phyloP scores from a whole-genome alignment of 2,797 vertebrate genomes.

The Mycteria americana region DNA sequence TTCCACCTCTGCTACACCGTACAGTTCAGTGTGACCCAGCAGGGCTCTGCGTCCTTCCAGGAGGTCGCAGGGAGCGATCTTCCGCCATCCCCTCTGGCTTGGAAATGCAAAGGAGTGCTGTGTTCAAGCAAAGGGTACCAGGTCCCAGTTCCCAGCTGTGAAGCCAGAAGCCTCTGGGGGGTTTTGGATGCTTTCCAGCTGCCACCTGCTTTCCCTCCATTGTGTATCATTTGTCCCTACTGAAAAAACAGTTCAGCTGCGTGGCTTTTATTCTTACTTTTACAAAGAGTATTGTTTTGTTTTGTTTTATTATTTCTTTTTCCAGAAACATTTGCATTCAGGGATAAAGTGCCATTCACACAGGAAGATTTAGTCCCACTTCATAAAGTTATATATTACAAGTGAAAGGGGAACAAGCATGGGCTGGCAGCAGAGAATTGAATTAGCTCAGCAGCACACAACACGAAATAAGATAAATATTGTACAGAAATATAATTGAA shows the following conservation, averaged over 20 bases:
- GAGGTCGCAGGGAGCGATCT: fast-evolving
- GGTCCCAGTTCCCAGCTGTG: not conserved
- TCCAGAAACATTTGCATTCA: not conserved
- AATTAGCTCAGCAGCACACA: slow-evolving; percentile 64
- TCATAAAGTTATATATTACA: slow-evolving; percentile 54
- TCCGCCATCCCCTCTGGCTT: not conserved
- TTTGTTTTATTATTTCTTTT: slow-evolving; percentile 22
- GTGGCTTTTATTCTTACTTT: not conserved
- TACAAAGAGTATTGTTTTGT: not conserved
- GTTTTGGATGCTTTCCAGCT: not conserved
- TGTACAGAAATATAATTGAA: slow-evolving; percentile 71
- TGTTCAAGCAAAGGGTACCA: not conserved
- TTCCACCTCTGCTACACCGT: fast-evolving
- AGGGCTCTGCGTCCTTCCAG: not conserved
- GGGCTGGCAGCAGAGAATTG: slow-evolving; percentile 71
- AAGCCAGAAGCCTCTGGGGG: not conserved
- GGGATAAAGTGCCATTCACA: slow-evolving; percentile 29
- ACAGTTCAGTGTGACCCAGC: not conserved
- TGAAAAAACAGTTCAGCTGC: not conserved
- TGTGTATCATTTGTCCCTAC: not conserved
- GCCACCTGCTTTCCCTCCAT: not conserved
- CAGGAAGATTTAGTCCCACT: slow-evolving; percentile 54
- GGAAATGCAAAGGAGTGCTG: fast-evolving
- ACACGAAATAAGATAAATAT: slow-evolving; percentile 73
- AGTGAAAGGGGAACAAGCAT: slow-evolving; percentile 62